Evolutionary conservation across 2,797 vertebrate genomes (phyloP), one percentile per base, ranked within the genome.

Genomic region (Siniperca scherzeri): DNA sequence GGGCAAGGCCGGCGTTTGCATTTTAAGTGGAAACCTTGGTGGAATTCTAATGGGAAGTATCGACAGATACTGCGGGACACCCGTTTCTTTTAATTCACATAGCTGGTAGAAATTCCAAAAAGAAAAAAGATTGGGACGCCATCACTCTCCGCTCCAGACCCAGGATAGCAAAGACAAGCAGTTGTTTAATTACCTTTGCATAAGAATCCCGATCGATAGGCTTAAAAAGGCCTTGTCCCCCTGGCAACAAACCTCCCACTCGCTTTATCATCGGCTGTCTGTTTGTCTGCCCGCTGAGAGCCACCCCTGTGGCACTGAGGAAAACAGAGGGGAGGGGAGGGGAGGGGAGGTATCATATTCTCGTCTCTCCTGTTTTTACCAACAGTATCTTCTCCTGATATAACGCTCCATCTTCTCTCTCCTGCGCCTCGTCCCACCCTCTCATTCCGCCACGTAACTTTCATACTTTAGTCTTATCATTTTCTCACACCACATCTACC

Each of bases 141-240:
- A 65, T 80, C 70, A 74, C 71, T 87, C 73, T 82, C 67, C 72
- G 70, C 74, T 83, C 12, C 67, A 79, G 84, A 85, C 50, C 33
- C 55, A 64, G 72, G 85, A 82, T 74, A 83, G 86, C 92, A 88
- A 66, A 90, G 87, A 94, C 90, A 82, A 91, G 88, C 88, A 87
- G 84, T 92, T 88, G 90, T 93, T 94, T 95, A 96, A 96, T 95
- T 96, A 95, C 94, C 93, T 94, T 92, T 95, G 94, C 95, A 94
- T 94, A 92, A 89, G 87, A 92, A 84, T 93, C 83, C 57, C 11
- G 55, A 95, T 96, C 94, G 65, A 95, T 95, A 48, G 73, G 81
- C 87, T 94, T 92, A 86, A 91, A 94, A 94, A 90, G 83, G 89
- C 67, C 73, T 82, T 40, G 78, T 93, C 89, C 91, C 92, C 89